phyloP scores from a whole-genome alignment of 2,113 vertebrate genomes.

The Daubentonia madagascariensis region DNA sequence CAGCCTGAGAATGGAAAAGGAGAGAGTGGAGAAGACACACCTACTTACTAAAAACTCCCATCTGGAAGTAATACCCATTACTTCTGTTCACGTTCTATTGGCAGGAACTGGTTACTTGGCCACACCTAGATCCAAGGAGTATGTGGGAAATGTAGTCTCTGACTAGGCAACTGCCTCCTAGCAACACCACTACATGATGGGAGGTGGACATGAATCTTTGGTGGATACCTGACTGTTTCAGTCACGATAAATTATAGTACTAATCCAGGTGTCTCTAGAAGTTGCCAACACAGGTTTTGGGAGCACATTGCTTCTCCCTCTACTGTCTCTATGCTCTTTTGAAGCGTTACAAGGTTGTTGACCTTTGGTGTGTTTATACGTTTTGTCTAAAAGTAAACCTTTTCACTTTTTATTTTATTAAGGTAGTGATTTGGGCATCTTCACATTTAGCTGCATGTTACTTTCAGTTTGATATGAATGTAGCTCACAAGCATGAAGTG shows the following conservation, averaged over 20 bases:
- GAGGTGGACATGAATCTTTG: background rate
- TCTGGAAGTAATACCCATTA: background rate
- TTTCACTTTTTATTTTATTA: background rate
- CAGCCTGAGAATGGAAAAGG: background rate
- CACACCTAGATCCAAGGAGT: background rate
- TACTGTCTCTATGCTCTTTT: background rate
- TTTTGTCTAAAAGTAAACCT: background rate
- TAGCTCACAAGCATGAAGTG: conserved; percentile 45
- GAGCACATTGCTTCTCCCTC: background rate
- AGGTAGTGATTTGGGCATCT: background rate
- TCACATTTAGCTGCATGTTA: conserved; percentile 22
- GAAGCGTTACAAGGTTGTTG: background rate
- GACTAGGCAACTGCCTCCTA: background rate
- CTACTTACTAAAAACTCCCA: background rate
- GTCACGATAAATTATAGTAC: background rate
- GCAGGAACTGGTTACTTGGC: background rate
- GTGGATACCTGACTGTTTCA: background rate
- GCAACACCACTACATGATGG: background rate
- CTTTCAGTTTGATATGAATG: conserved; percentile 33
- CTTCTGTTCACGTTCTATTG: background rate
- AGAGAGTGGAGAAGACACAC: background rate
- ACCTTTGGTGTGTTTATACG: background rate
- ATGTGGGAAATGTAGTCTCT: background rate
- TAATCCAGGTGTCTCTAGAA: background rate
- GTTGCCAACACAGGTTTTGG: background rate